Base-by-base conservation (phyloP, 2,797 vertebrate genomes). In the Peromyscus nudipes region DNA sequence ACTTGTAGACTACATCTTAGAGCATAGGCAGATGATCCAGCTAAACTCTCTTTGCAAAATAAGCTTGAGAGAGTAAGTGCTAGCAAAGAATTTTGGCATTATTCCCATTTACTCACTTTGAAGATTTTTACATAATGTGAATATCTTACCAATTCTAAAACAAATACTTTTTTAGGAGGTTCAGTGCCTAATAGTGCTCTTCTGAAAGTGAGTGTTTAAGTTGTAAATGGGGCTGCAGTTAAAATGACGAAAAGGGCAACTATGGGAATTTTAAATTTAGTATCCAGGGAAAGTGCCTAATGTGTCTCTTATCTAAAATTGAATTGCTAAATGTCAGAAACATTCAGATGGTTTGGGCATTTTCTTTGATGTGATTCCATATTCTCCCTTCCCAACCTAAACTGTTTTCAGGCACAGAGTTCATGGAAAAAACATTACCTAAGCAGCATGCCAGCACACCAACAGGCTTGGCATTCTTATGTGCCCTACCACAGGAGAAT, bases 301-400 rank as follows among this genome's bases (percentile, higher is more conserved):
- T 76, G 14, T 0, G 25, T 55, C 49, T 83, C 23, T 19, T 34
- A n/a, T 55, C 43, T 71, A 29, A 88, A 82, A 94, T 14, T 29
- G 71, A 95, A 90, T 46, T 77, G 34, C 62, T 55, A 19, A 19
- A n/a, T 89, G n/a, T 88, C n/a, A 94, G 62, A 65, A 95, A 86
- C 69, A 65, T 27, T 91, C 14, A 0, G 27, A 40, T 16, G 11
- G 6, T 46, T 69, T 71, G 69, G 10, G 14, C 19, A 65, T 40
- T 95, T 75, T 77, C 89, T 94, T 69, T 96, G 75, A 29, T 79
- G 23, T 34, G 64, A 80, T 91, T 97, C 64, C 31, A n/a, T 31
- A 17, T 34, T 82, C 49, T 92, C 77, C 37, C 67, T 95, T 96
- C 82, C 81, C 40, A 76, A 84, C 16, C 23, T 62, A 57, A 89